Evolutionary conservation across 2,888 invertebrate species (phyloP), one percentile per base, ranked within the genome.

Genomic region (Masnerella sp.): DNA sequence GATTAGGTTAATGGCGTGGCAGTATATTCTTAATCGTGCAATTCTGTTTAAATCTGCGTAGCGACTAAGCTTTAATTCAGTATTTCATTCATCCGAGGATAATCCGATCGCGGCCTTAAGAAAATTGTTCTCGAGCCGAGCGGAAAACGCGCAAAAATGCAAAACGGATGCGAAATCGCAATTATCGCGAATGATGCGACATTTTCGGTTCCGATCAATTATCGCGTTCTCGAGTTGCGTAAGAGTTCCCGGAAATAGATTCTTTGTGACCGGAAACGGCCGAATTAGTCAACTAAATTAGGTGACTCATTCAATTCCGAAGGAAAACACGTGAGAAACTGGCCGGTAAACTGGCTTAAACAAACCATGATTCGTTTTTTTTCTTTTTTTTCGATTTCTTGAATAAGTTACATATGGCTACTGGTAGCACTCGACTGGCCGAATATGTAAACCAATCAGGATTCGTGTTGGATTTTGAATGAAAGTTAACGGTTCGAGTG

Each of bases 231-330:
- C 9, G 36, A 38, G 17, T 40, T 38, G 32, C 40, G 42, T 45
- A 18, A 52, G 59, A 38, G 47, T 71, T 71, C 64, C 58, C 59
- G 64, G 65, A 65, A 71, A 65, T 54, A 49, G 42, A 9, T 56
- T 32, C 70, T 61, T 43, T 17, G 9, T 49, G 34, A 17, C 69
- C 45, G 77, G 78, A 78, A 77, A 75, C 76, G 71, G 75, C 68
- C 14, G 45, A 70, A 54, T 58, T 51, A 52, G 59, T 42, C 30
- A 70, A 76, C 75, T 75, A 76, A 79, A 77, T 77, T 77, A 56
- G 67, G 77, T 76, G 77, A 79, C 74, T 74, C 75, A 71, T 74
- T 67, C 73, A 54, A 67, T 73, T 77, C 56, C 69, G 67, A 49
- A 61, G 40, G 12, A 54, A 70, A 62, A 54, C 54, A 49, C 34